Conservation (phyloP, 2,888 invertebrate genomes). For the Molorchus minor region DNA sequence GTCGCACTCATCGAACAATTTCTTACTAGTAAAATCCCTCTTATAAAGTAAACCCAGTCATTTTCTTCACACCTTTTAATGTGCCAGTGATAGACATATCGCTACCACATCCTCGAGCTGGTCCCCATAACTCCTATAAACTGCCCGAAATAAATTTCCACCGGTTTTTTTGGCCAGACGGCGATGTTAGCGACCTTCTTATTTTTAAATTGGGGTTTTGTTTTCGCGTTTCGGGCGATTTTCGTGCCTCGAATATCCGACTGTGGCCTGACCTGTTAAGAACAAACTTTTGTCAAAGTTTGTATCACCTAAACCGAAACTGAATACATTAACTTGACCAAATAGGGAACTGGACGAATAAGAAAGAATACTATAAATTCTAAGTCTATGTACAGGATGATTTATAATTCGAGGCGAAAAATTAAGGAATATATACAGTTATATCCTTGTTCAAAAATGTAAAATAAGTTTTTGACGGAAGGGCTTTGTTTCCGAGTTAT, state of each 20-base stretch:
- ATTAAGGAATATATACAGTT: no score
- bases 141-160: conserved; percentile 32
- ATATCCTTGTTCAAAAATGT: no score
- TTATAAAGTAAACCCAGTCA: conserved; percentile 56
- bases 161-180: conserved; percentile 3
- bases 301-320: no score
- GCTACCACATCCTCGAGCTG: conserved; percentile 58
- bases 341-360: no score
- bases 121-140: conserved; percentile 33
- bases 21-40: conserved; percentile 47
- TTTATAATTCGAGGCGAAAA: no score
- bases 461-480: no score
- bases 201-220: conserved; percentile 17
- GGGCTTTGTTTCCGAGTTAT: no score
- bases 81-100: conserved; percentile 56
- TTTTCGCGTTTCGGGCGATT: neutral
- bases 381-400: no score
- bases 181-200: conserved; percentile 21
- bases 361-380: no score
- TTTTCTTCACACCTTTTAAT: conserved; percentile 58
- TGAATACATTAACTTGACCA: no score
- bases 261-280: no score
- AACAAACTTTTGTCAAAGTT: no score
- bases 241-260: neutral
- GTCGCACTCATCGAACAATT: conserved; percentile 38